A percentile compares a stretch with the other conserved stretches of the same genome.
These are phyloP conservation scores for Rhizomys pruinosus DNA, from an alignment of 2,113 vertebrate genomes.

Conservation along the genomic window DNA sequence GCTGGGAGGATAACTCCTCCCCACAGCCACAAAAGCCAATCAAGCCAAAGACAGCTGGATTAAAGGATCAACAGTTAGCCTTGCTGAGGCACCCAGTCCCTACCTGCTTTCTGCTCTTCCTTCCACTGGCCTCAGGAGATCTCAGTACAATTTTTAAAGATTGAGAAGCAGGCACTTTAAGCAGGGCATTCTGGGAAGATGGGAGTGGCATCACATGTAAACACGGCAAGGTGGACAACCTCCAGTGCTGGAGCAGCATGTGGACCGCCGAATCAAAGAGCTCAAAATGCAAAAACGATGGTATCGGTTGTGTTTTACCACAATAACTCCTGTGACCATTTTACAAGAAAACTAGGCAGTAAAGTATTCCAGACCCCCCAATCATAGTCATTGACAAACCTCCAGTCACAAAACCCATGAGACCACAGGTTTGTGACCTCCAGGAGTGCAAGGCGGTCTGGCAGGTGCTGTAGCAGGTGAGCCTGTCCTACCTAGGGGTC, in stretches of 20 bases:
- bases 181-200: neutral
- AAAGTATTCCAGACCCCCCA: rapidly evolving
- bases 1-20: too few species aligned
- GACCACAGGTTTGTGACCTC: neutral
- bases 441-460: neutral
- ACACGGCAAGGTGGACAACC: neutral
- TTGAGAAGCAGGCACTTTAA: neutral
- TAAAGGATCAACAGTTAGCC: too few species aligned
- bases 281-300: neutral
- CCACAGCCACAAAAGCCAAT: too few species aligned
- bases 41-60: too few species aligned
- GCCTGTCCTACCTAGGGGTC: neutral
- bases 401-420: neutral
- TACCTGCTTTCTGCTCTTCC: too few species aligned
- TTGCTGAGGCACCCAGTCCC: too few species aligned
- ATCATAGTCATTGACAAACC: neutral
- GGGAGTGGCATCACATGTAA: too few species aligned
- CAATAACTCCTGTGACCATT: rapidly evolving
- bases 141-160: neutral
- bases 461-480: rapidly evolving
- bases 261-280: rapidly evolving
- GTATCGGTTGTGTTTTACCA: too few species aligned
- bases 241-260: too few species aligned
- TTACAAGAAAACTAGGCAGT: too few species aligned
- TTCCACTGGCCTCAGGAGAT: too few species aligned